Evolutionary conservation across 2,113 vertebrate species (phyloP).

Genomic region (Hucho hucho): DNA sequence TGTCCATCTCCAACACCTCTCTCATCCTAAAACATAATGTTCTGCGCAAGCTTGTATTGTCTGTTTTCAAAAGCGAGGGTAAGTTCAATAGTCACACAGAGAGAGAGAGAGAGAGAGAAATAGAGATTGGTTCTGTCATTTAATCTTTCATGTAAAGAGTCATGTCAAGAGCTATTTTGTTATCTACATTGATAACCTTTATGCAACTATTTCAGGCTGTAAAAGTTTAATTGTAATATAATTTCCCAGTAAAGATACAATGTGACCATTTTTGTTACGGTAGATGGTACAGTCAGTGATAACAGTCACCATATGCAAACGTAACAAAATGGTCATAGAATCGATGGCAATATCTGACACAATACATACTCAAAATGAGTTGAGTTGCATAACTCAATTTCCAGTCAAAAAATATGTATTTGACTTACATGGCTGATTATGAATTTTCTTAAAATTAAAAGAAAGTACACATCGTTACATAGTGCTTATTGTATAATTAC

Average conservation of each 20-base stretch:
- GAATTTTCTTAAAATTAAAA: too few relatives aligned
- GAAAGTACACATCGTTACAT: too few relatives aligned
- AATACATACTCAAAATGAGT: too few relatives aligned
- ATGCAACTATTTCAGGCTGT: not conserved
- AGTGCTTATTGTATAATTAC: too few relatives aligned
- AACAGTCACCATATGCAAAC: not conserved
- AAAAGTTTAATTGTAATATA: constrained; percentile 13
- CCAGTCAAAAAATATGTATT: too few relatives aligned
- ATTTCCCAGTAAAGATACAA: constrained; percentile 11
- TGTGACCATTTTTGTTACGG: too few relatives aligned
- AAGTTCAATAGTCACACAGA: not conserved
- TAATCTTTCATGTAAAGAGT: constrained; percentile 1
- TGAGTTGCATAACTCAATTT: too few relatives aligned
- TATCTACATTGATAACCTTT: constrained; percentile 16
- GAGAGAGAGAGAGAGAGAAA: not conserved
- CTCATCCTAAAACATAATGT: constrained; percentile 22
- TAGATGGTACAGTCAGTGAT: not conserved
- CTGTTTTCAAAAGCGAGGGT: not conserved
- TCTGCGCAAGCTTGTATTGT: not conserved
- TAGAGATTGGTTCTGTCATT: not conserved
- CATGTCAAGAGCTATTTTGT: not conserved
- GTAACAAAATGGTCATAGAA: not conserved
- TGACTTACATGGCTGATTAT: too few relatives aligned
- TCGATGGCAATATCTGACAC: too few relatives aligned
- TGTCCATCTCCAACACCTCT: constrained; percentile 21